phyloP scores from a whole-genome alignment of 2,113 vertebrate genomes.

The Sinocyclocheilus anshuiensis region DNA sequence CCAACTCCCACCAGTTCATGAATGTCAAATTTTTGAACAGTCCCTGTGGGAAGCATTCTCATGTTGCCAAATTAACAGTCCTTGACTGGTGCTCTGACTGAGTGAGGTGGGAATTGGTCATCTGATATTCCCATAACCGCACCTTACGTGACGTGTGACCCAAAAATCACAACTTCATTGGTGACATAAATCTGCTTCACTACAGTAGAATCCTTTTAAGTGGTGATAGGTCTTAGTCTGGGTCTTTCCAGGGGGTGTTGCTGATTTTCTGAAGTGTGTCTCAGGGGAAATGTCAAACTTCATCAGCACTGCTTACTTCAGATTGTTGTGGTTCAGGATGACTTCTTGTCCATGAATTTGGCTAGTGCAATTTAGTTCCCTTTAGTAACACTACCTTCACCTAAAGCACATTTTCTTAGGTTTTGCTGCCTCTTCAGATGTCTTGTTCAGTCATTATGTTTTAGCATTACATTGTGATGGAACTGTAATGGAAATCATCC shows the following conservation, averaged over 20 bases:
- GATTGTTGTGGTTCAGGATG: not conserved
- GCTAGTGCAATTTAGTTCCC: not conserved
- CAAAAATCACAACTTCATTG: too few species aligned
- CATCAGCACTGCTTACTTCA: not conserved
- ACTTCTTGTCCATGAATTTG: too few species aligned
- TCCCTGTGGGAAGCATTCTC: too few species aligned
- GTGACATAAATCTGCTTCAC: too few species aligned
- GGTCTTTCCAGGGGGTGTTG: not conserved
- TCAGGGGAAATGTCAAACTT: not conserved
- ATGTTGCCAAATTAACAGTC: too few species aligned
- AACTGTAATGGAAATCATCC: not conserved
- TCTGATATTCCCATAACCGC: too few species aligned
- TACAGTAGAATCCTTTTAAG: not conserved
- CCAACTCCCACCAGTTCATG: too few species aligned
- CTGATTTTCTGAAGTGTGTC: not conserved
- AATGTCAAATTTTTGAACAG: too few species aligned
- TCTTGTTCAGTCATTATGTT: not conserved
- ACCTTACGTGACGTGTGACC: too few species aligned
- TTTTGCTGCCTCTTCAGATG: not conserved
- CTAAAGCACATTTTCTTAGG: not conserved
- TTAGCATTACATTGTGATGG: not conserved
- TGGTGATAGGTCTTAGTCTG: not conserved
- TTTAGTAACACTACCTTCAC: not conserved
- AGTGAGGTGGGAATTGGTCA: too few species aligned
- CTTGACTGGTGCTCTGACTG: too few species aligned